Evolutionary conservation across 2,888 invertebrate species (phyloP), one percentile per base, ranked within the genome.

Genomic region (Hirtodrosophila duncani): DNA sequence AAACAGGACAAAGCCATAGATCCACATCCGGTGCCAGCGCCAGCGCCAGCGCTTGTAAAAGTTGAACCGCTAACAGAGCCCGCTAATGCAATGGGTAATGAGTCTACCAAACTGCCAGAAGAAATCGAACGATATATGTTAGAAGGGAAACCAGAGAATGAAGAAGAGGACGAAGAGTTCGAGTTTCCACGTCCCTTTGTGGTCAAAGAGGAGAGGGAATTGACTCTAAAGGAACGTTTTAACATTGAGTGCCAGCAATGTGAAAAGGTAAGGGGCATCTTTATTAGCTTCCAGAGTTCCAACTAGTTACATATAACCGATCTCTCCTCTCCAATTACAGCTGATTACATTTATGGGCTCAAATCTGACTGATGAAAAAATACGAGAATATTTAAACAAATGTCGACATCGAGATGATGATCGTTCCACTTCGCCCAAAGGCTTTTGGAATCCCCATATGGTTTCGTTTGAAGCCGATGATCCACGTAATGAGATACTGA

Each of bases 381-480:
- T 86, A 30, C 55, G 68, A 30, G 31, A 62, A 16, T 83, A 84
- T 57, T 48, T 85, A 16, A 56, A 57, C 3, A 71, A 81, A 20
- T 86, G 85, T 43, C 72, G 62, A 8, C 83, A 81, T 21, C 67
- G 77, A 9, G 66, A 77, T n/a, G 63, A 67, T 1, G 44, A 45
- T 0, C 67, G 57, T 17, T 21, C 51, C 46, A 65, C 69, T 26
- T 84, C 86, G 0, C 86, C 86, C 0, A 77, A 74, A 2, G 85
- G 83, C 2, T 86, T 86, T 55, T 86, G 86, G 86, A 81, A 86
- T 67, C 86, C 87, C 1, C 67, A 71, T 10, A 83, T 86, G 57
- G 57, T 68, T 3, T 78, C 85, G 0, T 82, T 85, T 46, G 68
- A 68, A 8, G 70, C 66, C 9, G 74, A 69, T 41, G 86, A 86